Evolutionary conservation across 23 tunicate species (phyloP).

Genomic region (Halocynthia roretzi): DNA sequence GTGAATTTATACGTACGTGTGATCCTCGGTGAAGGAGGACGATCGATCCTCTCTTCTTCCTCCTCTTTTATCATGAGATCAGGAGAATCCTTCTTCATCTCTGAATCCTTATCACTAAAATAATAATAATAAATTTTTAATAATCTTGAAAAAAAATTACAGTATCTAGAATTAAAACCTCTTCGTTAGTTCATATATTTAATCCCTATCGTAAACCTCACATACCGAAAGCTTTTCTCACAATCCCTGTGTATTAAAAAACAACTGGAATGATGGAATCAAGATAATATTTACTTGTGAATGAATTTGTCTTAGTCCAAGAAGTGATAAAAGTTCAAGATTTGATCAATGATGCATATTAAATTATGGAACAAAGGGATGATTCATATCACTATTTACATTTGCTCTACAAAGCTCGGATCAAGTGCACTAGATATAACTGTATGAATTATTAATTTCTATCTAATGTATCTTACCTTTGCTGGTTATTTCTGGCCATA

Average conservation of each 20-base stretch:
- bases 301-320: too few species aligned
- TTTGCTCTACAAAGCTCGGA: too few species aligned
- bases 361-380: too few species aligned
- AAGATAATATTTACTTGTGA: too few species aligned
- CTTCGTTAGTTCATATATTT: background rate
- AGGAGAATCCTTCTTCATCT: slow-evolving; percentile 8
- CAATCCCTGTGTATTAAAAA: too few species aligned
- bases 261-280: too few species aligned
- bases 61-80: slow-evolving; percentile 11
- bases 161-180: background rate
- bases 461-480: background rate
- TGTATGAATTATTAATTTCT: background rate
- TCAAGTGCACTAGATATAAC: too few species aligned
- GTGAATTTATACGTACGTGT: slow-evolving; percentile 37
- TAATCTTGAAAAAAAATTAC: background rate
- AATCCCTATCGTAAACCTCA: background rate
- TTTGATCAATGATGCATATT: too few species aligned
- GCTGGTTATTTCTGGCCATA: background rate
- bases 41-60: slow-evolving; percentile 59
- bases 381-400: too few species aligned
- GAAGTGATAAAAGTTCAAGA: too few species aligned
- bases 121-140: background rate
- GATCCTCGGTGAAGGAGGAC: slow-evolving; percentile 91
- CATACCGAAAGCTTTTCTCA: background rate
- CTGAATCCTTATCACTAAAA: slow-evolving; percentile 17